phyloP scores from a whole-genome alignment of 2,888 invertebrate species.

The Rhynchonema sp. region DNA sequence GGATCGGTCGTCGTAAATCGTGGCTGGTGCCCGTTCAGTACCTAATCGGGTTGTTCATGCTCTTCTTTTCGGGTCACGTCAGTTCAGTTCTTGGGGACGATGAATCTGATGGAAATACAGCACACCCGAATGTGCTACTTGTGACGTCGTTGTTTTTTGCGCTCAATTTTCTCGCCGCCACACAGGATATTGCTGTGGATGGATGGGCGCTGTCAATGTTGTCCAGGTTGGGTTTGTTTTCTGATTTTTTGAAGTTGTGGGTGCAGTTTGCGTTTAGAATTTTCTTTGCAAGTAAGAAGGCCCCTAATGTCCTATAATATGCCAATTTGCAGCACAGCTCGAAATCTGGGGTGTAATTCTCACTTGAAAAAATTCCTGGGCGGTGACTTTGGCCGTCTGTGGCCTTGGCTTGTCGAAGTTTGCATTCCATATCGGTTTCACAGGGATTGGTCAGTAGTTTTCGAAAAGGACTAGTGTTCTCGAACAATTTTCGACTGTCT shows the following conservation, averaged over 20 bases:
- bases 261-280: not conserved
- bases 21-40: slow-evolving; percentile 48
- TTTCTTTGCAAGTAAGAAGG: no score
- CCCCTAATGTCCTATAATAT: no score
- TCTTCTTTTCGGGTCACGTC: slow-evolving; percentile 49
- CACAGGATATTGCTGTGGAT: slow-evolving; percentile 97
- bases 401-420: no score
- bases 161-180: slow-evolving; percentile 86
- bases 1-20: slow-evolving; percentile 71
- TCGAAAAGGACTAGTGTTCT: no score
- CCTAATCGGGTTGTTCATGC: slow-evolving; percentile 48
- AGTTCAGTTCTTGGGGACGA: slow-evolving; percentile 18
- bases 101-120: not conserved
- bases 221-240: slow-evolving; percentile 44
- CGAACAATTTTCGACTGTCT: no score
- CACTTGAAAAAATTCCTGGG: no score
- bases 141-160: slow-evolving; percentile 69
- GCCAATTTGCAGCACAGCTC: no score
- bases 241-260: not conserved
- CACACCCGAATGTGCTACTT: slow-evolving; percentile 45
- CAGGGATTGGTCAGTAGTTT: no score
- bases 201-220: slow-evolving; percentile 99
- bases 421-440: no score
- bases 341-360: no score
- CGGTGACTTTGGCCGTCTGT: no score